Evolutionary conservation across 2,113 vertebrate species (phyloP).

Genomic region (Chlamydotis undulata): DNA sequence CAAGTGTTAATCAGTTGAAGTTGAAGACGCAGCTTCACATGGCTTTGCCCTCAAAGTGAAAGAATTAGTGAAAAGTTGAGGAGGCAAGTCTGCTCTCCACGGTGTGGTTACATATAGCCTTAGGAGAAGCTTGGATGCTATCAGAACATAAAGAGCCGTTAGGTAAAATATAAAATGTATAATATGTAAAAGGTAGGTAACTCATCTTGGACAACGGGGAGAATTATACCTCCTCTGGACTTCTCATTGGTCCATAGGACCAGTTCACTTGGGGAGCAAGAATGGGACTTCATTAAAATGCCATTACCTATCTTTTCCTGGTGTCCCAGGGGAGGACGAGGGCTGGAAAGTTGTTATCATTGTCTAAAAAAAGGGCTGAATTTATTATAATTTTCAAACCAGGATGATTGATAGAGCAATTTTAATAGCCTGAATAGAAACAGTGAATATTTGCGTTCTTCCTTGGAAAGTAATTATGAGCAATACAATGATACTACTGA

Average conservation of each 20-base stretch:
- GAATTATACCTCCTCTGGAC: background rate
- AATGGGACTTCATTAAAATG: background rate
- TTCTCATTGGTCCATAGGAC: background rate
- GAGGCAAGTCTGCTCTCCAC: background rate
- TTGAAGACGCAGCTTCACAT: background rate
- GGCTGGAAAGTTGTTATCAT: background rate
- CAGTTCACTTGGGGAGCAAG: background rate
- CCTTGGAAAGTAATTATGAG: slow-evolving; percentile 58
- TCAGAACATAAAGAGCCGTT: background rate
- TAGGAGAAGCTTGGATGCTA: background rate
- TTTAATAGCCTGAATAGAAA: slow-evolving; percentile 63
- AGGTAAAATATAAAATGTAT: background rate
- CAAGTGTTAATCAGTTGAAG: background rate
- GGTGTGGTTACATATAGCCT: background rate
- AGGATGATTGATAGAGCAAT: slow-evolving; percentile 48
- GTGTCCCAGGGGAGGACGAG: background rate
- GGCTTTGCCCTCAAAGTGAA: background rate
- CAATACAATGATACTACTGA: slow-evolving; percentile 48
- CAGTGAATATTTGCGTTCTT: slow-evolving; percentile 44
- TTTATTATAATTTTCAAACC: slow-evolving; percentile 52
- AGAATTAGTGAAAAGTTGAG: slow-evolving; percentile 5
- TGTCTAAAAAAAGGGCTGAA: slow-evolving; percentile 33
- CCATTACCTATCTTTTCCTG: background rate
- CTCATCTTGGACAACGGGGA: background rate
- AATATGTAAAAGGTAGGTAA: background rate